These are phyloP conservation scores for Drosophila antonietae DNA, from an alignment of 2,888 invertebrate species.

Conservation along the genomic window DNA sequence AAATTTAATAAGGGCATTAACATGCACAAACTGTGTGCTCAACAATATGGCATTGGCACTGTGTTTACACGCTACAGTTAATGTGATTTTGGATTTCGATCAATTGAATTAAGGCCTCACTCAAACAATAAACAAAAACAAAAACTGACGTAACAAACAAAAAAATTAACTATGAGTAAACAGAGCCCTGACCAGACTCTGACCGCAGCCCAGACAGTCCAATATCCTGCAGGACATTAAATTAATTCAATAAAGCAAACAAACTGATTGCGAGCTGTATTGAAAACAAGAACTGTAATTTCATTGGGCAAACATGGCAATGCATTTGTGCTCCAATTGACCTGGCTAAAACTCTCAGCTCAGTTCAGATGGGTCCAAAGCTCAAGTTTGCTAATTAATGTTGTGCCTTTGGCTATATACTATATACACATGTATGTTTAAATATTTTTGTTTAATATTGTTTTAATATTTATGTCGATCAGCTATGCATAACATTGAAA, in stretches of 20 bases:
- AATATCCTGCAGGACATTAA: neutral
- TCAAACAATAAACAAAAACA: neutral
- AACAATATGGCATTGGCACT: conserved; percentile 13
- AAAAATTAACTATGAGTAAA: conserved; percentile 39
- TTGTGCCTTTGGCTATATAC: conserved; percentile 35
- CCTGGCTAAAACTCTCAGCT: conserved; percentile 1
- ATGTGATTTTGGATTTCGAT: conserved; percentile 19
- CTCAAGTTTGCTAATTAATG: conserved; percentile 41
- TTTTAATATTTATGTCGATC: conserved; percentile 21
- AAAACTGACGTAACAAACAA: conserved; percentile 9
- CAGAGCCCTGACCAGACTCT: neutral
- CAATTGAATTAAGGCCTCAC: conserved; percentile 36
- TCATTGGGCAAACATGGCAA: conserved; percentile 19
- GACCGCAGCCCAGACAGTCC: conserved; percentile 1
- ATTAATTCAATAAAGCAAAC: conserved; percentile 3
- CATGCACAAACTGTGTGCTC: conserved; percentile 20
- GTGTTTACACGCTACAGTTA: conserved; percentile 18
- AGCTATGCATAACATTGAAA: conserved; percentile 7
- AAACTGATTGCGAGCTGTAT: conserved; percentile 6
- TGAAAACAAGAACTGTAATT: conserved; percentile 25
- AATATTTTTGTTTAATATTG: no score
- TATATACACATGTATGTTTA: conserved; percentile 20
- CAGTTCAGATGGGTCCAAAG: neutral
- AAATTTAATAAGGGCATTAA: conserved; percentile 32
- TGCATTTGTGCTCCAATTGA: conserved; percentile 12